phyloP scores from a whole-genome alignment of 2,797 vertebrate genomes.

The Sebastes cheni region DNA sequence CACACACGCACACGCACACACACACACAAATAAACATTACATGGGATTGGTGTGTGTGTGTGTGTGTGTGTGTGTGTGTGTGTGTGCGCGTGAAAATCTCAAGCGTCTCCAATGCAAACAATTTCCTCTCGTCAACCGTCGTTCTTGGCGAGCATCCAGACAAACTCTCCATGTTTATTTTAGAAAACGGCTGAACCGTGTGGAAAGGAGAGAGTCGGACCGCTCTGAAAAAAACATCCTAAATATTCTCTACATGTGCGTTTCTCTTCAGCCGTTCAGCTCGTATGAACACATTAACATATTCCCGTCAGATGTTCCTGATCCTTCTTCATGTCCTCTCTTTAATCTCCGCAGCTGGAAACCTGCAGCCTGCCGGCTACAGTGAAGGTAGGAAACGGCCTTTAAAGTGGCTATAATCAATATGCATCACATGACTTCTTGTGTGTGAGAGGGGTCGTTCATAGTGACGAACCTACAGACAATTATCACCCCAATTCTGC shows the following conservation, averaged over 20 bases:
- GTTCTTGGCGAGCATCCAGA: conserved; percentile 30
- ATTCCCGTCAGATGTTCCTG: conserved; percentile 3
- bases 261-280: conserved; percentile 33
- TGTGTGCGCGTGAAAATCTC: not conserved
- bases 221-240: conserved; percentile 6
- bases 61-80: not conserved
- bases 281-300: conserved; percentile 34
- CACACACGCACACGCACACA: not conserved
- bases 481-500: too few relatives aligned
- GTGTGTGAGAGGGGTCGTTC: too few relatives aligned
- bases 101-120: conserved; percentile 34
- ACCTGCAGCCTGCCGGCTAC: conserved; percentile 7
- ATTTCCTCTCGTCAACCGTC: conserved; percentile 23
- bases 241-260: conserved; percentile 22
- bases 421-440: not conserved
- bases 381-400: not conserved
- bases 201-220: conserved; percentile 4
- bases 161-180: conserved; percentile 39
- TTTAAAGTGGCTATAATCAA: not conserved
- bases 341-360: conserved; percentile 28
- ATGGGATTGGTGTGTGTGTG: not conserved
- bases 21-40: not conserved
- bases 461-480: too few relatives aligned
- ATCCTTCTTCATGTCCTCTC: not conserved
- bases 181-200: conserved; percentile 7